Conservation (phyloP, 2,888 invertebrate species). For the Choristoneura rosaceana region DNA sequence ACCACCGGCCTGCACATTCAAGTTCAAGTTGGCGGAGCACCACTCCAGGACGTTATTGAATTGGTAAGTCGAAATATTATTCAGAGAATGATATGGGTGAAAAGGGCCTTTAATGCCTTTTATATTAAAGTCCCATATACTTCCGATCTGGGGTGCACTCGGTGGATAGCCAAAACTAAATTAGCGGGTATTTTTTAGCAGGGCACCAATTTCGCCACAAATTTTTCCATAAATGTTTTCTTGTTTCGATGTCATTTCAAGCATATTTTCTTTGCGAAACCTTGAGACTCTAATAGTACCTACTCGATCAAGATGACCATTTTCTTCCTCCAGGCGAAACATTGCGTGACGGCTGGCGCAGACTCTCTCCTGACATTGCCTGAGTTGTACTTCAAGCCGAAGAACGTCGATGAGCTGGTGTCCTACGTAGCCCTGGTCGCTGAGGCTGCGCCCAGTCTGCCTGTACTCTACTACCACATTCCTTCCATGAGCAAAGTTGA, state of each 20-base stretch:
- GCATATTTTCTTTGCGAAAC: background rate
- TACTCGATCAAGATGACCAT: background rate
- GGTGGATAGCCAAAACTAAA: too few species aligned
- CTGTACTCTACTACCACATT: slow-evolving; percentile 94
- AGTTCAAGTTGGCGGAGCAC: slow-evolving; percentile 91
- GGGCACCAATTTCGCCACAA: too few species aligned
- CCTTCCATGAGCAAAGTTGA: slow-evolving; percentile 90
- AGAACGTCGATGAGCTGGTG: slow-evolving; percentile 85
- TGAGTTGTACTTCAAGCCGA: slow-evolving; percentile 91
- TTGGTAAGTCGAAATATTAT: slow-evolving; percentile 78
- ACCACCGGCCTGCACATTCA: slow-evolving; percentile 87
- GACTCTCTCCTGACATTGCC: slow-evolving; percentile 90
- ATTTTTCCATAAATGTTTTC: background rate
- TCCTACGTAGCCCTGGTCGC: slow-evolving; percentile 88
- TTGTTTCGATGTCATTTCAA: background rate
- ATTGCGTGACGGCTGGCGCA: slow-evolving; percentile 87
- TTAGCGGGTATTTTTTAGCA: too few species aligned
- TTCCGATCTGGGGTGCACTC: too few species aligned
- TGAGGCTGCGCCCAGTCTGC: slow-evolving; percentile 89
- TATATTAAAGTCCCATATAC: background rate
- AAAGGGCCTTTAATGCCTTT: background rate
- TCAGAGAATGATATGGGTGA: background rate
- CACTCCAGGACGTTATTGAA: slow-evolving; percentile 89
- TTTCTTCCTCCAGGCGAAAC: slow-evolving; percentile 83
- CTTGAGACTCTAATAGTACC: too few species aligned